Percentiles rank a stretch among this genome's conserved stretches.
These are phyloP conservation scores for Rhadinocentrus ornatus DNA, from an alignment of 2,797 vertebrate species.

Conservation along the genomic window DNA sequence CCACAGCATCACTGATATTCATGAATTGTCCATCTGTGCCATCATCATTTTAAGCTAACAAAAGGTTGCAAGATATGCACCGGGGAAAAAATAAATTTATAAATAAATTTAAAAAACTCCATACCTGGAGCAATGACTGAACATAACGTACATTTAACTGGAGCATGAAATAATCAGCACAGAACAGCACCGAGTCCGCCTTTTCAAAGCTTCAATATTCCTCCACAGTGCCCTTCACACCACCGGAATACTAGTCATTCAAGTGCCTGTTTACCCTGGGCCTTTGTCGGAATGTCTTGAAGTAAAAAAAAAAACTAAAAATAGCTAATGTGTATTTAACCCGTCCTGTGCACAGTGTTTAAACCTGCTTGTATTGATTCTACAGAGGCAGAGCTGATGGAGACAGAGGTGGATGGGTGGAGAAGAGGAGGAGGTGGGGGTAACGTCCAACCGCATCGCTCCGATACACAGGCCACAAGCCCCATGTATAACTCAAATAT, in stretches of 20 bases:
- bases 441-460: constrained; percentile 71
- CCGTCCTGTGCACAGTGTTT: constrained; percentile 54
- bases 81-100: too few relatives aligned
- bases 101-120: constrained; percentile 4
- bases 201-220: constrained; percentile 63
- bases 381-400: constrained; percentile 58
- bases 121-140: constrained; percentile 28
- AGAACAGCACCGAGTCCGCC: constrained; percentile 48
- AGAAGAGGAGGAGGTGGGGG: constrained; percentile 4
- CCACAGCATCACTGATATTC: constrained; percentile 49
- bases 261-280: constrained; percentile 23
- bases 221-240: constrained; percentile 77
- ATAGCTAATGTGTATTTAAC: constrained; percentile 38
- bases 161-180: constrained; percentile 73
- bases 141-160: constrained; percentile 59
- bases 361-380: constrained; percentile 74
- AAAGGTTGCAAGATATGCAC: constrained; percentile 19
- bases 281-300: constrained; percentile 11
- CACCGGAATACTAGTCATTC: constrained; percentile 53
- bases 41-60: constrained; percentile 22
- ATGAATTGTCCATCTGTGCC: constrained; percentile 65
- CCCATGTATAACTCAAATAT: constrained; percentile 41
- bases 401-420: constrained; percentile 51
- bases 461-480: constrained; percentile 68
- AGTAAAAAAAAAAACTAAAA: constrained; percentile 12